A percentile compares a stretch with the other conserved stretches of the same genome.
phyloP scores from a whole-genome alignment of 2,797 vertebrate species.

The Okamejei kenojei region DNA sequence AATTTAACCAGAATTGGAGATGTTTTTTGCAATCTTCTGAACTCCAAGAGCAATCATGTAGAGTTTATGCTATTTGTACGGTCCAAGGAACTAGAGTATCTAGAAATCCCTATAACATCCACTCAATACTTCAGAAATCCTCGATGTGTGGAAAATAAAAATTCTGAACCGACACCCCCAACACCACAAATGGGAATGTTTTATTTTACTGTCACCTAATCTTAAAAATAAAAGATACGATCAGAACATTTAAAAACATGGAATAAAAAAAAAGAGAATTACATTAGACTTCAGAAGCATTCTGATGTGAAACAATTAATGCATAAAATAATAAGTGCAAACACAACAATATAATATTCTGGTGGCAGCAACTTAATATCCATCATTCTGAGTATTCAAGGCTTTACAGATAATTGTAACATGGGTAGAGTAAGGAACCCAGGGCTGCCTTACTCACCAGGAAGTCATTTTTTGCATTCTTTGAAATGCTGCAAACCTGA shows the following conservation, averaged over 20 bases:
- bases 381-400: conserved; percentile 2
- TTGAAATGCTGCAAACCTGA: neutral
- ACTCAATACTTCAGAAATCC: neutral
- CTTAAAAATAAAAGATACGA: neutral
- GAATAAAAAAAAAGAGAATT: conserved; percentile 36
- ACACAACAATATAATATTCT: neutral
- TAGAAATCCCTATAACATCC: neutral
- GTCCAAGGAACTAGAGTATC: neutral
- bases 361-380: neutral
- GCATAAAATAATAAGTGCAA: conserved; percentile 29
- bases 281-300: neutral
- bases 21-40: no score
- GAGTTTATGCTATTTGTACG: neutral
- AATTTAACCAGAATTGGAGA: no score
- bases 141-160: neutral
- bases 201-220: conserved; percentile 12
- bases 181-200: conserved; percentile 24
- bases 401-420: neutral
- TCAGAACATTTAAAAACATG: conserved; percentile 7
- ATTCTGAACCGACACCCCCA: no score
- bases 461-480: neutral
- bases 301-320: conserved; percentile 11
- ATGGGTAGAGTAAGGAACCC: neutral
- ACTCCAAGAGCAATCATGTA: no score
- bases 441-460: neutral